Evolutionary conservation across 2,797 vertebrate species (phyloP).

Genomic region (Alosa sapidissima): DNA sequence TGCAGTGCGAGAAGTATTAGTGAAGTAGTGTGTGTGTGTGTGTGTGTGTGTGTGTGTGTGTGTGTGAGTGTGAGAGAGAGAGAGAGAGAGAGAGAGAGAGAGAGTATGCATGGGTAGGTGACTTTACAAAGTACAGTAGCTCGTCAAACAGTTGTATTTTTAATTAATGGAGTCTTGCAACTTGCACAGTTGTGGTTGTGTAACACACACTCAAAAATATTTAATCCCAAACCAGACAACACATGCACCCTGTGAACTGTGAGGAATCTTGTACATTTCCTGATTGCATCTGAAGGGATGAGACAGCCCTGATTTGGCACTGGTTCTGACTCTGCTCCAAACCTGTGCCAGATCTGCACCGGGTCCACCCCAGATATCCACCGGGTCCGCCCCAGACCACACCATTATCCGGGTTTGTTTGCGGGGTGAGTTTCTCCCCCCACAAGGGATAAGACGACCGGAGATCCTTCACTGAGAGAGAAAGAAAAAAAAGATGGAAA

Average conservation of each 20-base stretch:
- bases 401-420: slow-evolving; percentile 18
- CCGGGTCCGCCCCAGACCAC: background rate
- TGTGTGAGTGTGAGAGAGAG: too few relatives aligned
- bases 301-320: background rate
- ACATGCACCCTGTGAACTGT: slow-evolving; percentile 39
- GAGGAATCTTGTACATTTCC: background rate
- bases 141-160: background rate
- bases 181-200: background rate
- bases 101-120: background rate
- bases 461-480: slow-evolving; percentile 26
- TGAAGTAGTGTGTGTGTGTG: background rate
- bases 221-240: slow-evolving; percentile 23
- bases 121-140: background rate
- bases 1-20: background rate
- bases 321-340: background rate
- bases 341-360: background rate
- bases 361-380: background rate
- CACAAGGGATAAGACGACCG: slow-evolving; percentile 37
- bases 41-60: too few relatives aligned
- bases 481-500: slow-evolving; percentile 25
- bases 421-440: slow-evolving; percentile 54
- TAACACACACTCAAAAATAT: background rate
- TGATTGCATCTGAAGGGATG: background rate
- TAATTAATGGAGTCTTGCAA: background rate
- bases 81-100: too few relatives aligned